phyloP scores from a whole-genome alignment of 2,113 vertebrate genomes.

The Lathamus discolor region DNA sequence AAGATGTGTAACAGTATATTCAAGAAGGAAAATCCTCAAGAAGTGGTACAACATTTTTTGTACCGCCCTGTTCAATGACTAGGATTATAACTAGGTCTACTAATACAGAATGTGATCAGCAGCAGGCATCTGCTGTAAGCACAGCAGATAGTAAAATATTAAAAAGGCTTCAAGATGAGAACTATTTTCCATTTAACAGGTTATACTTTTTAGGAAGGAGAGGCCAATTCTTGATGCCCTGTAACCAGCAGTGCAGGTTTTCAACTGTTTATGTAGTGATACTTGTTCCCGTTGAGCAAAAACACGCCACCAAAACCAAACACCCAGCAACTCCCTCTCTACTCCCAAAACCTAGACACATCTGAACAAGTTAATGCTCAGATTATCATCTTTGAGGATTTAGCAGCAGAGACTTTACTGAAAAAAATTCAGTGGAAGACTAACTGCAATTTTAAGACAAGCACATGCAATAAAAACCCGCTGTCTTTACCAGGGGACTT shows the following conservation, averaged over 20 bases:
- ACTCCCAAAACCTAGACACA: background rate
- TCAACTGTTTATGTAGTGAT: background rate
- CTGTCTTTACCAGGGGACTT: background rate
- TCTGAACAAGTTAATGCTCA: background rate
- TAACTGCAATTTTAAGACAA: background rate
- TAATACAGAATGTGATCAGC: background rate
- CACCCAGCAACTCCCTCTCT: background rate
- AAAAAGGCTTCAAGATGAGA: background rate
- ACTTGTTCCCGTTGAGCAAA: background rate
- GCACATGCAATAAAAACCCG: background rate
- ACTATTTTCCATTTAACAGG: background rate
- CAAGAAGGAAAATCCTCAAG: background rate
- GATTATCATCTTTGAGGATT: background rate
- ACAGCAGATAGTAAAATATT: background rate
- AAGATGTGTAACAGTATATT: background rate
- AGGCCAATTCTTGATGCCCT: background rate
- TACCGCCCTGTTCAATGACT: background rate
- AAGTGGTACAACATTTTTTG: background rate
- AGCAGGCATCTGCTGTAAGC: background rate
- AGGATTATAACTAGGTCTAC: background rate
- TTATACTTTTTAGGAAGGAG: background rate
- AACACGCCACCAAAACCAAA: background rate
- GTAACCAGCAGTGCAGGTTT: background rate
- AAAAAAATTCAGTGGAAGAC: background rate
- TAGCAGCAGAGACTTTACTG: background rate